phyloP scores from a whole-genome alignment of 2,797 vertebrate species.

The Otolemur crassicaudatus region DNA sequence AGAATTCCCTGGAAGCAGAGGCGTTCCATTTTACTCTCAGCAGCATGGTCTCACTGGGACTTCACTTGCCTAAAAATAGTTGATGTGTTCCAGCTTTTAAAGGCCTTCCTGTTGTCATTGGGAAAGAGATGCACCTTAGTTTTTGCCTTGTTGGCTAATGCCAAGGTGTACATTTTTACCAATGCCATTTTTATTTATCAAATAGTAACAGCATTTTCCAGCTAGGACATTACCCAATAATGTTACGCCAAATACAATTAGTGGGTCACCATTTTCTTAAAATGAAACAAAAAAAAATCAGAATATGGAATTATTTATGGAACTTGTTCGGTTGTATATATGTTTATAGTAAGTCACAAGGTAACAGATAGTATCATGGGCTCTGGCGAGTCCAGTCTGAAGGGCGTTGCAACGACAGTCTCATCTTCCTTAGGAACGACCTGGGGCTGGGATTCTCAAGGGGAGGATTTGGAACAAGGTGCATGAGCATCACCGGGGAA shows the following conservation, averaged over 20 bases:
- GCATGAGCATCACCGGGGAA: not conserved
- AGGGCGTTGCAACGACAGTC: not conserved
- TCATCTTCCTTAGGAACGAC: not conserved
- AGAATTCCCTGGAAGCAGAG: not conserved
- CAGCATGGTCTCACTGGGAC: not conserved
- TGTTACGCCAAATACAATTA: not conserved
- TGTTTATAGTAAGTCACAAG: not conserved
- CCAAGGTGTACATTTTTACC: not conserved
- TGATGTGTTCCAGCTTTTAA: not conserved
- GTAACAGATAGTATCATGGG: not conserved
- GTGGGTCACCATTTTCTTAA: conserved; percentile 27
- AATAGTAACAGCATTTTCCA: not conserved
- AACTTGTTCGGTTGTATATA: not conserved
- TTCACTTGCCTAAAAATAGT: not conserved
- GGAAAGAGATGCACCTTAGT: not conserved
- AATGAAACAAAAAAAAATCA: not conserved
- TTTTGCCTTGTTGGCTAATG: not conserved
- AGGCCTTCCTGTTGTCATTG: not conserved
- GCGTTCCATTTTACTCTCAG: not conserved
- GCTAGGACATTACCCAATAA: not conserved
- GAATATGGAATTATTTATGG: not conserved
- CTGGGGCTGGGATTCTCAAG: not conserved
- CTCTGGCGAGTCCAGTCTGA: not conserved
- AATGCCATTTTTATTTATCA: not conserved
- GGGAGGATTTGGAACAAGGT: not conserved